Evolutionary conservation across 2,113 vertebrate genomes (phyloP).

Genomic region (Pelmatolapia mariae): DNA sequence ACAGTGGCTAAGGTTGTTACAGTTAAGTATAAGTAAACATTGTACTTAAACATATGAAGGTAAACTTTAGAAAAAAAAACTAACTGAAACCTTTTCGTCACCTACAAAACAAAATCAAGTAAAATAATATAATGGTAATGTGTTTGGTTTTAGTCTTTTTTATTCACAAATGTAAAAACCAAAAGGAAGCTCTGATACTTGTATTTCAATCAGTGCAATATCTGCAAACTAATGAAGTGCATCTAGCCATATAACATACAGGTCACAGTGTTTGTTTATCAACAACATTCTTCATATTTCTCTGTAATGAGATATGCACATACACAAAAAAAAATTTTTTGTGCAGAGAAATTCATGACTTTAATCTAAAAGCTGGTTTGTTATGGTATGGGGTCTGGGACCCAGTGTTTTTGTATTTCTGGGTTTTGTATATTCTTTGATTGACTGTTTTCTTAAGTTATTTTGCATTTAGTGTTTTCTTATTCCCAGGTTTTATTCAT

Average conservation of each 20-base stretch:
- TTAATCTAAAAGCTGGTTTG: background rate
- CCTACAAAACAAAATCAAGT: background rate
- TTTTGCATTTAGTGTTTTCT: background rate
- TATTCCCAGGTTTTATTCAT: background rate
- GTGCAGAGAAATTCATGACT: background rate
- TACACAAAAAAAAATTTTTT: background rate
- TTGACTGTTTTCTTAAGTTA: background rate
- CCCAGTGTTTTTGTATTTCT: background rate
- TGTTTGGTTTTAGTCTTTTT: background rate
- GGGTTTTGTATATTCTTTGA: background rate
- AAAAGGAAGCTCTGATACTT: background rate
- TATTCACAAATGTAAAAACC: background rate
- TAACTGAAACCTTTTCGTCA: background rate
- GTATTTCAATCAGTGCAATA: background rate
- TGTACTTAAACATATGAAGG: background rate
- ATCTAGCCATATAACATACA: background rate
- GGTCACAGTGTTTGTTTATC: background rate
- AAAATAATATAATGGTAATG: background rate
- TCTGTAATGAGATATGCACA: background rate
- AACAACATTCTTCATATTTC: background rate
- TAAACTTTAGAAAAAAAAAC: fast-evolving
- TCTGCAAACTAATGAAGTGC: background rate
- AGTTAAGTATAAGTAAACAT: background rate
- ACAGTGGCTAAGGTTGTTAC: background rate
- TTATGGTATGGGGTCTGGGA: background rate